phyloP scores from a whole-genome alignment of 2,113 vertebrate species.

The Ictalurus furcatus region DNA sequence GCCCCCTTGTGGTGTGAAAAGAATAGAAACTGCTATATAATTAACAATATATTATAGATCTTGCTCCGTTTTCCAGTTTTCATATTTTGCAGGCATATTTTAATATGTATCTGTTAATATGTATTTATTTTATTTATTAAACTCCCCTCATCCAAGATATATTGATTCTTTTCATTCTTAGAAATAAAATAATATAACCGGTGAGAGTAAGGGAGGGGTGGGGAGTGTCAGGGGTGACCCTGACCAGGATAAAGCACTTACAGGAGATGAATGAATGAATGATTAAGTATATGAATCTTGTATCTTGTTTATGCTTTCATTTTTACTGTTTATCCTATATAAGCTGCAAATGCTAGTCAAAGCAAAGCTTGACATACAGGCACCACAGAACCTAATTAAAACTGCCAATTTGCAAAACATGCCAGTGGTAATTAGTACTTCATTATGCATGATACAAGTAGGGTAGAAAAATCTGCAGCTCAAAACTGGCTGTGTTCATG shows the following conservation, averaged over 20 bases:
- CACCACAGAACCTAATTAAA: conserved; percentile 57
- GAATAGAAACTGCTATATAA: background rate
- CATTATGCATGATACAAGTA: background rate
- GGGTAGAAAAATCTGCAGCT: conserved; percentile 32
- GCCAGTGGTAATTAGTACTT: conserved; percentile 15
- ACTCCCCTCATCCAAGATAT: background rate
- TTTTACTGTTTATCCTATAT: conserved; percentile 54
- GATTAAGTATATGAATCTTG: background rate
- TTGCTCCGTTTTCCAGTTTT: background rate
- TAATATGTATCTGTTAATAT: background rate
- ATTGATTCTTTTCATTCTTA: background rate
- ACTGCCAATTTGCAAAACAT: conserved; percentile 10
- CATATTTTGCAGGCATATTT: no score
- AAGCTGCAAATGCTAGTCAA: conserved; percentile 62
- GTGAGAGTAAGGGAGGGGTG: background rate
- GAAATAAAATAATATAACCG: background rate
- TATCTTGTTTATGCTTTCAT: conserved; percentile 8
- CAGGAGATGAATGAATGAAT: background rate
- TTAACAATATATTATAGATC: background rate
- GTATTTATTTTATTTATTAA: background rate
- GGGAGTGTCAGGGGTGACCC: background rate
- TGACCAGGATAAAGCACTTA: background rate
- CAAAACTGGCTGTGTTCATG: conserved; percentile 9
- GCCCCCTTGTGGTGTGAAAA: background rate
- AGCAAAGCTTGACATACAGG: conserved; percentile 77